Evolutionary conservation across 2,797 vertebrate genomes (phyloP), one percentile per base, ranked within the genome.

Genomic region (Silurus lanzhouensis): DNA sequence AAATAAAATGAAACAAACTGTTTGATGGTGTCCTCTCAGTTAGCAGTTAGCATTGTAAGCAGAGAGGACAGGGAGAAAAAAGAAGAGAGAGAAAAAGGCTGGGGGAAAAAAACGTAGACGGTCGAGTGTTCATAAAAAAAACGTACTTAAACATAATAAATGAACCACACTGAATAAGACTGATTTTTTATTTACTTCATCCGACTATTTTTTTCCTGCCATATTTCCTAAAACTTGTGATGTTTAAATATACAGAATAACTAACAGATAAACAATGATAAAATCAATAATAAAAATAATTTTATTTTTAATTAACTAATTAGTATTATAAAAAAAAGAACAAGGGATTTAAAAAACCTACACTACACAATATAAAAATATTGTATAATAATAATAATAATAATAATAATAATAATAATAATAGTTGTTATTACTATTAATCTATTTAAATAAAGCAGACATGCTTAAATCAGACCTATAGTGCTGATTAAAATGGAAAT

Each of bases 61-160:
- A 3, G 68, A 82, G 83, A 38, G 79, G 63, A 61, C 27, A 63
- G 67, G 70, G 55, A 71, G 74, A 68, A 67, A 52, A 25, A 46
- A 20, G n/a, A 92, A 31, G 19, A 15, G 8, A 63, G n/a, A 38
- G 27, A 79, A 38, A 78, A 15, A 44, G 58, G 20, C 60, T 20
- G 17, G 90, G 88, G 88, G 92, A 90, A 92, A 92, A 94, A 81
- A 91, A 38, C 60, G 83, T 57, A 75, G 70, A 76, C 22, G 76
- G 46, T 70, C 58, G 77, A 66, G 58, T 82, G 74, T 27, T 86
- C 71, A 82, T 67, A 60, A 87, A 85, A 85, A 82, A 85, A 1
- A 44, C 57, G 78, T 55, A 61, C 71, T 19, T 44, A 82, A 78
- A 78, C 20, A n/a, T 78, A 86, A 83, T 58, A 66, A 77, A 68